Evolutionary conservation across 1,140 invertebrate genomes (phyloP), one percentile per base, ranked within the genome.

Genomic region (Drosophila lowei): DNA sequence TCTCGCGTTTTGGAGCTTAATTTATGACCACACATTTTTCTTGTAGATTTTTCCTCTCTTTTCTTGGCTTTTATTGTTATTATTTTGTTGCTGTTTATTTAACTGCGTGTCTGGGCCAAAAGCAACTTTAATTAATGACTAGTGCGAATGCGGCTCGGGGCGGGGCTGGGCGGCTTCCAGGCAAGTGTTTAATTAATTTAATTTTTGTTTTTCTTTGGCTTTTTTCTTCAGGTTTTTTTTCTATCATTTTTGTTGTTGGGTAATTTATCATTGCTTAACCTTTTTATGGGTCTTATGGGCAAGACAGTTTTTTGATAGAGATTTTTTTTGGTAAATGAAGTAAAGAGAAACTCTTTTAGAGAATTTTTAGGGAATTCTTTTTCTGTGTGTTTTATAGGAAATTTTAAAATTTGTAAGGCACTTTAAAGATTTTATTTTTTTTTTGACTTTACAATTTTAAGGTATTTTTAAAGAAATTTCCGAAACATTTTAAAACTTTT

Each of bases 11-110:
- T 41, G 11, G 23, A 43, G 28, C 25, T 58, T 50, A 58, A 85
- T 85, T 84, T 79, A 84, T 85, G 55, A 71, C 42, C 59, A 59
- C 55, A 74, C 62, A 86, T 85, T 85, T 85, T 72, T 79, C 55
- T 65, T 56, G 21, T 28, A 44, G 52, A 52, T 52, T 48, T 60
- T 74, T 59, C 8, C 8, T 25, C 62, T 41, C 59, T 50, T 41
- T 56, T 55, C 44, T 47, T 67, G 7, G 34, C 25, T 67, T 52
- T 41, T 46, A 16, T 46, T 16, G 11, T 34, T 42, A 30, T 68
- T 63, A 21, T 56, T 46, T 18, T 46, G 34, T 41, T 41, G 28
- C 55, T 67, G 44, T 41, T 68, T 68, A 56, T 42, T 68, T 57
- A 68, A 68, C 52, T 68, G 66, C 50, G 64, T 68, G 49, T 67